Evolutionary conservation across 2,888 invertebrate species (phyloP).

Genomic region (Drosophila barbarae): DNA sequence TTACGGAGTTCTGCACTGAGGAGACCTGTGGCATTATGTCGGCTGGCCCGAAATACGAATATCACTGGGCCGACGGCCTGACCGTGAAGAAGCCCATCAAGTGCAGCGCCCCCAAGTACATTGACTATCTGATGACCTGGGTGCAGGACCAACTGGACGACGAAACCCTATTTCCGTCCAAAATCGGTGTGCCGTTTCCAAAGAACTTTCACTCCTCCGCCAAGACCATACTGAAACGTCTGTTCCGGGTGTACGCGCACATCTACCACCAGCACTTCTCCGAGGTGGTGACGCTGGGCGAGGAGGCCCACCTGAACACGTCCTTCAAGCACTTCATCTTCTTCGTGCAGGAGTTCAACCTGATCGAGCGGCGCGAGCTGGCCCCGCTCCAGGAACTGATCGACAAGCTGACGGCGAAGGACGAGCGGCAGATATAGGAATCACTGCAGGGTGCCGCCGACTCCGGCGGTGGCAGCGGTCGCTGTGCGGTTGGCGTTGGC

Average conservation of each 20-base stretch:
- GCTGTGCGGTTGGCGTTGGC: conserved; percentile 16
- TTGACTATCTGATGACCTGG: conserved; percentile 99
- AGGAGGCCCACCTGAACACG: conserved; percentile 99
- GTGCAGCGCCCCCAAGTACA: conserved; percentile 99
- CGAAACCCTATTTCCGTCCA: conserved; percentile 98
- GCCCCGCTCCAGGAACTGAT: conserved; percentile 98
- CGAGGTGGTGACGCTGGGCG: conserved; percentile 97
- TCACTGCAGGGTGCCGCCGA: conserved; percentile 53
- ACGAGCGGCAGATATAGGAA: conserved; percentile 86
- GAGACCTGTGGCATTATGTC: conserved; percentile 99
- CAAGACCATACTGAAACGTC: conserved; percentile 97
- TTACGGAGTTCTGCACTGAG: conserved; percentile 99
- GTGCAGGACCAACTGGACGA: conserved; percentile 99
- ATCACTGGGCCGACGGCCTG: conserved; percentile 99
- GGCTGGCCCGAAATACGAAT: conserved; percentile 99
- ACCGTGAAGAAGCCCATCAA: conserved; percentile 99
- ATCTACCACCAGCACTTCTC: conserved; percentile 99
- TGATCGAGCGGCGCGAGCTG: conserved; percentile 97
- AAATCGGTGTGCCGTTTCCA: conserved; percentile 99
- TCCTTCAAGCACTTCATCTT: conserved; percentile 99
- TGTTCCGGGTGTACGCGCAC: conserved; percentile 99
- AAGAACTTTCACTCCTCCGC: conserved; percentile 98
- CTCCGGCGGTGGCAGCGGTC: conserved; percentile 32
- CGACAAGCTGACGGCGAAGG: conserved; percentile 95
- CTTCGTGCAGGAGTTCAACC: conserved; percentile 94